Evolutionary conservation across 2,113 vertebrate species (phyloP).

Genomic region (Calypte anna): DNA sequence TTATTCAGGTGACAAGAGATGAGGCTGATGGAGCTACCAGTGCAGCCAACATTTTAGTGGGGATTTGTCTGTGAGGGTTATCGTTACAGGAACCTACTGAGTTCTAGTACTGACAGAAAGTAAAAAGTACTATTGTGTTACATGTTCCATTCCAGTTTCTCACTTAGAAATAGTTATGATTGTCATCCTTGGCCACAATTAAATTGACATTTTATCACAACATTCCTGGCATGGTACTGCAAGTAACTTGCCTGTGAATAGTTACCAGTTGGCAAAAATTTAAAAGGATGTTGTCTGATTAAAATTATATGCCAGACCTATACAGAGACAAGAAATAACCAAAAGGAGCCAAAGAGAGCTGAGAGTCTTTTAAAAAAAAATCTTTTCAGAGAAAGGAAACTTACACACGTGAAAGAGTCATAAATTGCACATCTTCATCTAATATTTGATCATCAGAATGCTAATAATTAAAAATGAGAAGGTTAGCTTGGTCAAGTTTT

Average conservation of each 20-base stretch:
- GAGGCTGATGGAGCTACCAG: neutral
- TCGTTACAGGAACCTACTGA: neutral
- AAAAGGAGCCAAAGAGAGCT: neutral
- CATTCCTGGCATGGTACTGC: conserved; percentile 24
- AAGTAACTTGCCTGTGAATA: conserved; percentile 38
- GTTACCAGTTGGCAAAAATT: conserved; percentile 56
- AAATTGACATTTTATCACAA: conserved; percentile 63
- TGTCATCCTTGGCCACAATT: conserved; percentile 56
- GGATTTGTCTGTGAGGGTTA: neutral
- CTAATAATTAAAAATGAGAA: conserved; percentile 68
- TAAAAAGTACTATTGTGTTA: neutral
- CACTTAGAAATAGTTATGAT: conserved; percentile 20
- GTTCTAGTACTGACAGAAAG: neutral
- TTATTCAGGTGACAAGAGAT: neutral
- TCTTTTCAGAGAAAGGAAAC: conserved; percentile 1
- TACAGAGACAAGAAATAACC: conserved; percentile 8
- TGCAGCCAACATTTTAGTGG: neutral
- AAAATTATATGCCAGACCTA: conserved; percentile 42
- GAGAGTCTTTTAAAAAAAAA: neutral
- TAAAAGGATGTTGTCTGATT: conserved; percentile 32
- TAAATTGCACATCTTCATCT: conserved; percentile 35
- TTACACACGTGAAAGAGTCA: neutral
- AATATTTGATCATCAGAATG: conserved; percentile 47
- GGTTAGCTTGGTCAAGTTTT: conserved; percentile 72
- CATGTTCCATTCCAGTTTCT: conserved; percentile 11